phyloP scores from a whole-genome alignment of 2,113 vertebrate genomes.

The Lathamus discolor region DNA sequence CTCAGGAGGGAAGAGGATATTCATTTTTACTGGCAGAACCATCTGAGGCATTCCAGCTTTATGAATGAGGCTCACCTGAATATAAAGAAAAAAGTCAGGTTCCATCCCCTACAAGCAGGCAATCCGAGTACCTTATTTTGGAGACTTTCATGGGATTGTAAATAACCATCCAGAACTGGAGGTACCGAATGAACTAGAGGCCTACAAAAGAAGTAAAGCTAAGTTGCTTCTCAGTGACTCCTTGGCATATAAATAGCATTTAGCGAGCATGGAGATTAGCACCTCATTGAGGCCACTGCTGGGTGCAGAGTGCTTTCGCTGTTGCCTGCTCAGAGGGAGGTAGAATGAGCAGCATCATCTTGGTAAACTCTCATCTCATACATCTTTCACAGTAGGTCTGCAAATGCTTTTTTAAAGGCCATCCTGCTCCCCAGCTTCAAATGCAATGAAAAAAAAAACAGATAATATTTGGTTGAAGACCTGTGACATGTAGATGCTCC shows the following conservation, averaged over 20 bases:
- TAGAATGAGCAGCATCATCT: not conserved
- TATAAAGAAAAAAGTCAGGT: not conserved
- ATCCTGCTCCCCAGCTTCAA: rapidly evolving
- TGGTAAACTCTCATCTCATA: not conserved
- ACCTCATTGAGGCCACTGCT: not conserved
- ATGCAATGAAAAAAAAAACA: not conserved
- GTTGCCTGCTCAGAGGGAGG: not conserved
- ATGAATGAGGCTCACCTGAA: not conserved
- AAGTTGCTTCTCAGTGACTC: not conserved
- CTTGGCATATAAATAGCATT: not conserved
- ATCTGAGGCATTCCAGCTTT: not conserved
- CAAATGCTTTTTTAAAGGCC: not conserved
- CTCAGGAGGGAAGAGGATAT: not conserved
- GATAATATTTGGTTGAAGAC: not conserved
- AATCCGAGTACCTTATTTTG: not conserved
- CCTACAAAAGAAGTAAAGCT: not conserved
- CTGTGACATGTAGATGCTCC: not conserved
- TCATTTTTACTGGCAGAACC: not conserved
- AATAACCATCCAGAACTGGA: not conserved
- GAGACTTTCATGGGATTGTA: not conserved
- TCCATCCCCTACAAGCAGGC: not conserved
- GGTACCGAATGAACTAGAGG: not conserved
- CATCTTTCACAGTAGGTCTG: not conserved
- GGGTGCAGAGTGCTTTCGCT: not conserved
- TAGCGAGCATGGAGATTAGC: not conserved